Percentiles rank a stretch among this genome's conserved stretches.
Conservation (phyloP, 2,888 invertebrate genomes). For the Limenitis camilla region DNA sequence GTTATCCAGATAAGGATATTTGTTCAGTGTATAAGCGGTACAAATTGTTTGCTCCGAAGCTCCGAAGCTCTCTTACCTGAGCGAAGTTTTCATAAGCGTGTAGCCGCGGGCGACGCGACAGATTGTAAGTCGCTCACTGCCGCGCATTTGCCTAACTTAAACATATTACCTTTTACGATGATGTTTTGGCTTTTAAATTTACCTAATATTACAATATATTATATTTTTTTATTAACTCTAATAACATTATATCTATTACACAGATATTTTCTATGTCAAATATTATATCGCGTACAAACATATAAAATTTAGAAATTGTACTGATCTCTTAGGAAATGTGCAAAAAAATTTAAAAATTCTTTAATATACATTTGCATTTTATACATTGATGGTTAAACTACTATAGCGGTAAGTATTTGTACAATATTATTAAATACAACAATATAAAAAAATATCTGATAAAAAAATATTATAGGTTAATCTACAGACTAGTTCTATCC, state of each 20-base stretch:
- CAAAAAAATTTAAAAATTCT: too few relatives aligned
- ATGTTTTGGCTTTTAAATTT: constrained; percentile 20
- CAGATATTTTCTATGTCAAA: neutral
- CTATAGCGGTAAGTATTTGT: too few relatives aligned
- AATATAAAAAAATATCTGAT: too few relatives aligned
- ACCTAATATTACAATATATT: constrained; percentile 9
- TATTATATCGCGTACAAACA: neutral
- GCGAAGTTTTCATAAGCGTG: constrained; percentile 67
- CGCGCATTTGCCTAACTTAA: constrained; percentile 56
- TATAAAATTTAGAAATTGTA: too few relatives aligned
- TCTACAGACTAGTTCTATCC: too few relatives aligned
- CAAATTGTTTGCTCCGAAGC: constrained; percentile 65
- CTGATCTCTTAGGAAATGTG: too few relatives aligned
- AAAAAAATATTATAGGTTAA: too few relatives aligned
- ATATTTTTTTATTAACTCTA: constrained; percentile 7
- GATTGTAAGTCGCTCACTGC: constrained; percentile 50
- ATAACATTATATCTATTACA: neutral
- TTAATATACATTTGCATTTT: too few relatives aligned
- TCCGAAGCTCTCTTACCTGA: constrained; percentile 55
- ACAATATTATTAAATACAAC: too few relatives aligned
- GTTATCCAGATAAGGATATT: constrained; percentile 58
- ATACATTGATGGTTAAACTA: too few relatives aligned
- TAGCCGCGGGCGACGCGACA: constrained; percentile 58
- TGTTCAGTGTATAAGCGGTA: constrained; percentile 61
- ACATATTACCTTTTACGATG: constrained; percentile 44